Evolutionary conservation across 2,888 invertebrate genomes (phyloP).

Genomic region (Drosophila rellima): DNA sequence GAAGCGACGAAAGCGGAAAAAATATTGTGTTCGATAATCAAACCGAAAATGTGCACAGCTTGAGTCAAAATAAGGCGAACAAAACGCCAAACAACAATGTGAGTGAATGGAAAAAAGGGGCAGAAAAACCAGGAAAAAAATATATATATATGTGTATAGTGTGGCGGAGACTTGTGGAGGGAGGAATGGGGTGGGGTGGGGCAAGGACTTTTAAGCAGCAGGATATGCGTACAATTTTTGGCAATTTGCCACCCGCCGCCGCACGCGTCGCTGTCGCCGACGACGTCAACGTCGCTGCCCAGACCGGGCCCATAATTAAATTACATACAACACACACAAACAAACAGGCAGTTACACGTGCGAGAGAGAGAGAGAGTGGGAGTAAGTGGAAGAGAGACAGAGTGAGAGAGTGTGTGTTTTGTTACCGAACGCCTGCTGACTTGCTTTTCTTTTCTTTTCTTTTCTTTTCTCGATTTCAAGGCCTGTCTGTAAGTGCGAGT

Average conservation of each 20-base stretch:
- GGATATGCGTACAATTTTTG: constrained; percentile 82
- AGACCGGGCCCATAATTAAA: constrained; percentile 75
- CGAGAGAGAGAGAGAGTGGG: not conserved
- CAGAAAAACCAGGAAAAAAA: constrained; percentile 66
- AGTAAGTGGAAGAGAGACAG: not conserved
- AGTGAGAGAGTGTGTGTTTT: constrained; percentile 37
- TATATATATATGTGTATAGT: constrained; percentile 24
- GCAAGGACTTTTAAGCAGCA: constrained; percentile 76
- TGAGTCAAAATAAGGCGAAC: constrained; percentile 72
- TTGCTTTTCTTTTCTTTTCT: constrained; percentile 66
- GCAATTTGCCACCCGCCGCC: constrained; percentile 80
- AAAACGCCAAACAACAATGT: constrained; percentile 32
- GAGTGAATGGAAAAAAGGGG: constrained; percentile 47
- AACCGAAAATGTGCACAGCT: constrained; percentile 82
- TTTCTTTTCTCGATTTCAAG: constrained; percentile 47
- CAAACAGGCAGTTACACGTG: constrained; percentile 17
- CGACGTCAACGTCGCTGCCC: constrained; percentile 38
- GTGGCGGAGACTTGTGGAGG: not conserved
- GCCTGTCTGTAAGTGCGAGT: constrained; percentile 37
- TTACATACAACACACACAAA: constrained; percentile 64
- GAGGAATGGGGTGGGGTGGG: not conserved
- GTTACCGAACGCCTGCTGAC: constrained; percentile 70
- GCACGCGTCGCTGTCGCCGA: constrained; percentile 53
- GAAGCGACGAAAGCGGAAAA: constrained; percentile 71
- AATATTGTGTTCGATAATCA: constrained; percentile 82